Evolutionary conservation across 2,113 vertebrate genomes (phyloP).

Genomic region (Albula glossodonta): DNA sequence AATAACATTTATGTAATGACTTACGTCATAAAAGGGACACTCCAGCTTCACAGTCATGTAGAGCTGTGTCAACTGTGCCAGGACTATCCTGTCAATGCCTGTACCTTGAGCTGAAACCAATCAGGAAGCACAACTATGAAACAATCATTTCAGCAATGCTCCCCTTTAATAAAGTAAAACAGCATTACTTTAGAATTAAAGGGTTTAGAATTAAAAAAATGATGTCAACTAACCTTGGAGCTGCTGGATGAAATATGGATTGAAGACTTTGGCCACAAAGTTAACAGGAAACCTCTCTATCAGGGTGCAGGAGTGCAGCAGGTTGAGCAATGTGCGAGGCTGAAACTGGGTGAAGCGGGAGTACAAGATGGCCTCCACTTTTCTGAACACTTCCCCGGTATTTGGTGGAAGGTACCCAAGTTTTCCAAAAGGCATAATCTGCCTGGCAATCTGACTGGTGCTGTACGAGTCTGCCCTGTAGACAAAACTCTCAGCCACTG

Average conservation of each 20-base stretch:
- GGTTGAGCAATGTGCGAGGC: slow-evolving; percentile 71
- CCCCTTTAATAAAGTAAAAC: background rate
- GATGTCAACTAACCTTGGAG: slow-evolving; percentile 76
- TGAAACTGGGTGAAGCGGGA: slow-evolving; percentile 73
- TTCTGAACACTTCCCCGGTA: slow-evolving; percentile 74
- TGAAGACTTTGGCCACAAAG: slow-evolving; percentile 86
- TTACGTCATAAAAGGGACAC: slow-evolving; percentile 85
- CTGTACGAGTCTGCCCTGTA: slow-evolving; percentile 75
- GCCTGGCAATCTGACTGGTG: slow-evolving; percentile 74
- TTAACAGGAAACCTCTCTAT: slow-evolving; percentile 85
- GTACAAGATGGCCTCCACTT: slow-evolving; percentile 76
- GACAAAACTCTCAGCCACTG: slow-evolving; percentile 80
- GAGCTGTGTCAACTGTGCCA: slow-evolving; percentile 83
- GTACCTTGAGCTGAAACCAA: slow-evolving; percentile 69
- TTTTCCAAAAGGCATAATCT: slow-evolving; percentile 79
- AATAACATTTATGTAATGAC: slow-evolving; percentile 2
- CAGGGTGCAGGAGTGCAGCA: slow-evolving; percentile 85
- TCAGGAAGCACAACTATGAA: slow-evolving; percentile 12
- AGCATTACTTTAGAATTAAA: background rate
- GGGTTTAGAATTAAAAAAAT: background rate
- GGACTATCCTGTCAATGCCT: slow-evolving; percentile 61
- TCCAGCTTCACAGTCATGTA: slow-evolving; percentile 83
- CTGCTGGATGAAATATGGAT: slow-evolving; percentile 81
- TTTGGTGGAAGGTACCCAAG: slow-evolving; percentile 85
- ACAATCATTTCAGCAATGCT: background rate